Evolutionary conservation across 2,888 invertebrate species (phyloP).

Genomic region (Orchestes rusci): DNA sequence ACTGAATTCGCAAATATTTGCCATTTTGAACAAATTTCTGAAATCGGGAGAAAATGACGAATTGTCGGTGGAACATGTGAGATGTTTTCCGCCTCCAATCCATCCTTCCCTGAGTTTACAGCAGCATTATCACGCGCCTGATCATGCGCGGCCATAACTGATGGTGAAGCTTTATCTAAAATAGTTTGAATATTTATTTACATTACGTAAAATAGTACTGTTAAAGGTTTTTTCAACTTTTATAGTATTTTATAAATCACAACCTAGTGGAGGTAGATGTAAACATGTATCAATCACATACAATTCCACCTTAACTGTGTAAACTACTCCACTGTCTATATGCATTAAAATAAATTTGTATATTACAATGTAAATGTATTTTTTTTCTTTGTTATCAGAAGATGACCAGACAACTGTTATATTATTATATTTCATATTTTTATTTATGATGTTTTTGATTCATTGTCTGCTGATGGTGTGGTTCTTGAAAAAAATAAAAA

Average conservation of each 20-base stretch:
- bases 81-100: slow-evolving; percentile 94
- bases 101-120: slow-evolving; percentile 60
- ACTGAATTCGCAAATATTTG: slow-evolving; percentile 95
- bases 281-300: too few species aligned
- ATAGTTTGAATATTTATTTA: slow-evolving; percentile 15
- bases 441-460: too few species aligned
- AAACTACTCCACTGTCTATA: too few species aligned
- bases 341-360: too few species aligned
- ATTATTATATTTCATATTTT: too few species aligned
- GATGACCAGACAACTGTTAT: too few species aligned
- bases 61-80: slow-evolving; percentile 90
- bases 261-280: slow-evolving; percentile 4
- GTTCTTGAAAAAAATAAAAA: too few species aligned
- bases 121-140: slow-evolving; percentile 53
- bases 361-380: too few species aligned
- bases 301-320: too few species aligned
- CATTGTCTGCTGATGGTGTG: too few species aligned
- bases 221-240: slow-evolving; percentile 22
- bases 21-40: slow-evolving; percentile 88
- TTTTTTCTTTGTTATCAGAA: too few species aligned
- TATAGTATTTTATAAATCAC: slow-evolving; percentile 22
- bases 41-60: slow-evolving; percentile 75
- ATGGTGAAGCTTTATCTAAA: neutral
- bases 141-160: slow-evolving; percentile 47
- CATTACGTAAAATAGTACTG: slow-evolving; percentile 20